Conservation (phyloP, 1,140 invertebrate genomes). For the Triops cancriformis region DNA sequence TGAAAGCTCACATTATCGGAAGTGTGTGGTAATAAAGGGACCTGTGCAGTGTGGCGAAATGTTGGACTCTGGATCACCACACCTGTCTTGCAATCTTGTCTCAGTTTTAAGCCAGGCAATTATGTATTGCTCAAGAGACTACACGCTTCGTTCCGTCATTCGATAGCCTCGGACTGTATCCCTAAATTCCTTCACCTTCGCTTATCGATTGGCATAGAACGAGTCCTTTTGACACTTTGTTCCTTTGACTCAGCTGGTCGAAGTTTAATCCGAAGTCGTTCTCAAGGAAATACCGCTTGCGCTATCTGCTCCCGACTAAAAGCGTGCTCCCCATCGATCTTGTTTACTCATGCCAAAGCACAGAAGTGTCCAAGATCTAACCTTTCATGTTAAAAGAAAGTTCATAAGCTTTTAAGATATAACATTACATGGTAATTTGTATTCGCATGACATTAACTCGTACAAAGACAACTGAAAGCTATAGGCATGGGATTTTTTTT, state of each 20-base stretch:
- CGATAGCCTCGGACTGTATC: neutral
- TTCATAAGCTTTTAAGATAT: no score
- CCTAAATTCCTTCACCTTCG: neutral
- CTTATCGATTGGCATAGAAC: neutral
- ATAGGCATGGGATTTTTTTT: no score
- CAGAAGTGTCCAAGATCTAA: neutral
- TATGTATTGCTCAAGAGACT: neutral
- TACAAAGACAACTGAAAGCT: no score
- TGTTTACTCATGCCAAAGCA: neutral
- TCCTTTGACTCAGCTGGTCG: neutral
- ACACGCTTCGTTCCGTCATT: neutral
- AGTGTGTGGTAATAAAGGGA: no score
- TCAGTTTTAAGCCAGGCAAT: no score
- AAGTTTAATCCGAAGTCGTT: neutral
- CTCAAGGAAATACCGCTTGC: neutral
- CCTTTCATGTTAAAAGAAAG: neutral
- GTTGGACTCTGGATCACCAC: no score
- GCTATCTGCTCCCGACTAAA: neutral
- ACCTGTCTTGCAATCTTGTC: no score
- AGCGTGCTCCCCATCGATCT: neutral
- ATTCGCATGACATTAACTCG: no score
- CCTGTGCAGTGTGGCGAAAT: no score
- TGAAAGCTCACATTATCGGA: no score
- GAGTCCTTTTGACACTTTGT: neutral
- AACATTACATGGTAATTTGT: no score